phyloP scores from a whole-genome alignment of 2,888 invertebrate species.

The Drosophila peninsularis region DNA sequence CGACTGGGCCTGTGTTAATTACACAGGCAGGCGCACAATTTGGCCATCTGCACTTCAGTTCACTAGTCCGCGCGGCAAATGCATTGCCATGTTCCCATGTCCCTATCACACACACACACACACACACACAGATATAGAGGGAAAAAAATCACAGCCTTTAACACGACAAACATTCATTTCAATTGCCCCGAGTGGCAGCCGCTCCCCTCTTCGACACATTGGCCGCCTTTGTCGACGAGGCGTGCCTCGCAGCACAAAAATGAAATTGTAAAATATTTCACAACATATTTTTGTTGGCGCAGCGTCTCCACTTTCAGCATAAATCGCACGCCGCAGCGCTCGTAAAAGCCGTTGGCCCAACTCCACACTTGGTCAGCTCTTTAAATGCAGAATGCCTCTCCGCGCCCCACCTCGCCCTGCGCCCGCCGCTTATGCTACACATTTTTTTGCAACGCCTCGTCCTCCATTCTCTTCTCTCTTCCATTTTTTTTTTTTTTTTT shows the following conservation, averaged over 20 bases:
- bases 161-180: constrained; percentile 75
- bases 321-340: constrained; percentile 61
- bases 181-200: constrained; percentile 61
- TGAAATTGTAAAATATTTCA: constrained; percentile 73
- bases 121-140: background rate
- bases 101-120: constrained; percentile 6
- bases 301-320: constrained; percentile 71
- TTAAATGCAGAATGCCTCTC: constrained; percentile 3
- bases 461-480: too few species aligned
- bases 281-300: constrained; percentile 72
- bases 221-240: constrained; percentile 35
- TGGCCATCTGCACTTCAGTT: constrained; percentile 40
- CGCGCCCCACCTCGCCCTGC: background rate
- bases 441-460: constrained; percentile 24
- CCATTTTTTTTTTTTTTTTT: too few species aligned
- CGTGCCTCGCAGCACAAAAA: constrained; percentile 51
- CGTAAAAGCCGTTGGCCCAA: constrained; percentile 41
- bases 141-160: constrained; percentile 66
- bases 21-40: constrained; percentile 55
- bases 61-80: constrained; percentile 42
- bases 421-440: constrained; percentile 33
- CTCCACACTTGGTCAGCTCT: constrained; percentile 4
- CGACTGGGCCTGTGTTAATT: constrained; percentile 64
- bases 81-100: constrained; percentile 39
- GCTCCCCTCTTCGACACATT: constrained; percentile 31